These are phyloP conservation scores for Apocrypta bakeri DNA, from an alignment of 1,140 invertebrate genomes.

Conservation along the genomic window DNA sequence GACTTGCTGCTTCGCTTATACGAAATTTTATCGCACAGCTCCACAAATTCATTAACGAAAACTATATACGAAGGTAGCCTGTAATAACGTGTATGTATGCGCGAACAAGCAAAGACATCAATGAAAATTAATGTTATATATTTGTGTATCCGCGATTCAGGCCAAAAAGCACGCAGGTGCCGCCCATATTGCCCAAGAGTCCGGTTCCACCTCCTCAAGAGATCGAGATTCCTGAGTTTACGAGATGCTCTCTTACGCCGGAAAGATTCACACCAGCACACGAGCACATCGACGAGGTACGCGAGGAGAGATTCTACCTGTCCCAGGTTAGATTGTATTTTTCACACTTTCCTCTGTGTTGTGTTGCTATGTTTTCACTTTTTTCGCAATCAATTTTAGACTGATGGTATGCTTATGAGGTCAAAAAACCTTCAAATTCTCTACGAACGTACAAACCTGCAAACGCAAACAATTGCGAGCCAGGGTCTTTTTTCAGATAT, in stretches of 20 bases:
- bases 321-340: conserved; percentile 70
- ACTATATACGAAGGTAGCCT: no score
- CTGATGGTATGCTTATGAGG: no score
- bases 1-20: no score
- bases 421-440: no score
- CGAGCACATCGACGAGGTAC: conserved; percentile 70
- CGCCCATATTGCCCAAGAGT: conserved; percentile 68
- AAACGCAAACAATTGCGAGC: no score
- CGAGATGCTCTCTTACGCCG: conserved; percentile 55
- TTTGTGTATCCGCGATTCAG: conserved; percentile 52
- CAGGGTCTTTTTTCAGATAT: no score
- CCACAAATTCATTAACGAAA: no score
- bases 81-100: no score
- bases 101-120: no score
- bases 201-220: conserved; percentile 63
- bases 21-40: no score
- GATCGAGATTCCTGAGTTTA: conserved; percentile 56
- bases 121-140: conserved; percentile 28
- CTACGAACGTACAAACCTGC: no score
- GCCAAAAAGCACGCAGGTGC: conserved; percentile 57
- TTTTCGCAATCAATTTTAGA: neutral
- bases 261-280: conserved; percentile 61
- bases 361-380: neutral
- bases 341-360: no score
- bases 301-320: conserved; percentile 68